Conservation (phyloP, 2,888 invertebrate species). For the Periphyllus acericola region DNA sequence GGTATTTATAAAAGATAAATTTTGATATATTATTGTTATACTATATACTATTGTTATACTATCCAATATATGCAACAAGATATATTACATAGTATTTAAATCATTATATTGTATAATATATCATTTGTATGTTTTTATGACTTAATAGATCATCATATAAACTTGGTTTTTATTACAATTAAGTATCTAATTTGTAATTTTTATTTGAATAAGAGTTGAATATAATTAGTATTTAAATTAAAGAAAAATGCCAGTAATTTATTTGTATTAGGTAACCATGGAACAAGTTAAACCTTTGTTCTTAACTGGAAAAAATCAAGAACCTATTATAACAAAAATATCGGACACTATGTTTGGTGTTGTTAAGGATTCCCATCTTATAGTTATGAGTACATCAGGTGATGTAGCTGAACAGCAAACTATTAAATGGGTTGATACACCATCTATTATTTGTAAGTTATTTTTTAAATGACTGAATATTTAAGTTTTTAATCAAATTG, state of each 20-base stretch:
- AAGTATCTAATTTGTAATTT: no score
- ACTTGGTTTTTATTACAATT: background rate
- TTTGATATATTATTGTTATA: background rate
- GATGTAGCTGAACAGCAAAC: constrained; percentile 77
- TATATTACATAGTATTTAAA: background rate
- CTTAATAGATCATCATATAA: background rate
- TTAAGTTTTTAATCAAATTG: constrained; percentile 59
- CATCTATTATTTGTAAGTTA: constrained; percentile 73
- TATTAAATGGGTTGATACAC: constrained; percentile 83
- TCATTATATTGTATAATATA: background rate
- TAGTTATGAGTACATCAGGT: constrained; percentile 82
- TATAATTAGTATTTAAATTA: background rate
- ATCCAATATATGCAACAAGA: no score
- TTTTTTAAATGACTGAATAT: constrained; percentile 62
- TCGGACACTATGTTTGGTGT: constrained; percentile 82
- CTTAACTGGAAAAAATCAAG: constrained; percentile 83
- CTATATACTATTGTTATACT: no score
- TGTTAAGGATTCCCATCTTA: constrained; percentile 87
- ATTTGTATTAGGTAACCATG: constrained; percentile 66
- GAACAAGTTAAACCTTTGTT: constrained; percentile 83
- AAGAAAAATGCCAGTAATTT: background rate
- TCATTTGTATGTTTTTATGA: background rate
- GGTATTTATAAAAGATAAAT: no score
- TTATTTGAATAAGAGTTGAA: background rate
- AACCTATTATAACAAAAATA: constrained; percentile 84